Base-by-base conservation (phyloP, 1,140 invertebrate genomes). In the Drosophila teissieri region DNA sequence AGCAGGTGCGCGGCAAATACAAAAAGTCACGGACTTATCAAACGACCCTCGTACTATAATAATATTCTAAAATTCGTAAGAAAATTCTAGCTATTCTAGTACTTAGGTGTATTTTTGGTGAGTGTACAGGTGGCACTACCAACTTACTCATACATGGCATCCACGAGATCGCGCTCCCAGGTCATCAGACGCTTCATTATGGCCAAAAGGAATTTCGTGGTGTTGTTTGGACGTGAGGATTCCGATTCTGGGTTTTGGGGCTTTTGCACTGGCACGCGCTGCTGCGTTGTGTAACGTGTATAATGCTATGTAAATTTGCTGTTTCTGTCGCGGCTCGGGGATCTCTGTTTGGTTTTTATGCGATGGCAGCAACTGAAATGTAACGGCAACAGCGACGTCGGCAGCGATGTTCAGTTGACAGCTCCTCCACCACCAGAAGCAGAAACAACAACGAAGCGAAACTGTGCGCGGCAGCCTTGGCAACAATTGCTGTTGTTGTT, bases 71-170 rank as follows among this genome's bases (percentile, higher is more conserved):
- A 22, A 22, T 22, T 22, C 19, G 19, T 22, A 22, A 22, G 19
- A 2, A 22, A 22, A 22, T 22, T 22, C 19, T 1, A 22, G 24
- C 27, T 34, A 7, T 14, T 15, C 12, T 55, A 17, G 10, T 1
- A 10, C 15, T 24, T 14, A 34, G 10, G 48, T 40, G 39, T 34
- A 31, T 37, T 36, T 17, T 48, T 14, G 27, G 76, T 63, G 34
- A 19, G 10, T 27, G 60, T 60, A 37, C 46, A 22, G 57, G 46
- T 51, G 27, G 22, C 62, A 91, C 90, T 51, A 51, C 48, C 48
- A 34, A 51, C 48, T 91, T 90, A 91, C 90, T 85, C 90, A 70
- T 91, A 91, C 90, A 91, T 91, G 48, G 90, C 90, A 89, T 91
- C 90, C 61, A 91, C 90, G 36, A 91, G 83, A 89, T 91, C 90